These are phyloP conservation scores for Anoura caudifer DNA, from an alignment of 2,113 vertebrate genomes.

Conservation along the genomic window DNA sequence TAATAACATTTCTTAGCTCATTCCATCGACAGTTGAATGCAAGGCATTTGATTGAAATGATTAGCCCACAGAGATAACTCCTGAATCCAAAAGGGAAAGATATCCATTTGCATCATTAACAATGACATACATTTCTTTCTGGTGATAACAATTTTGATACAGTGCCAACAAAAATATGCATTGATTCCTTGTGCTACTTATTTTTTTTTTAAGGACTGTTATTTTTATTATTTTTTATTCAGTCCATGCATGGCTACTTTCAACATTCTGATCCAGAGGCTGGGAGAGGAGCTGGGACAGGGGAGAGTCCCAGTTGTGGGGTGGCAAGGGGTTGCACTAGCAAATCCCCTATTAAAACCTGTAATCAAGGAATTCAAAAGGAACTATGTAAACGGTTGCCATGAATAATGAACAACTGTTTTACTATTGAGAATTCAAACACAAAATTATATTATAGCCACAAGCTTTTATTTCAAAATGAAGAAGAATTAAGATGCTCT, in stretches of 20 bases:
- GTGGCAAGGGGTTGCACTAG: constrained; percentile 25
- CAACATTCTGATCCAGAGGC: constrained; percentile 31
- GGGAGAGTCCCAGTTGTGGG: background rate
- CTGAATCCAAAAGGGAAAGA: background rate
- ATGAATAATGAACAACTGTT: constrained; percentile 52
- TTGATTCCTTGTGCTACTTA: background rate
- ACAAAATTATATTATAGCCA: constrained; percentile 45
- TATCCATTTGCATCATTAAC: background rate
- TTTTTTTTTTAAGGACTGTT: background rate
- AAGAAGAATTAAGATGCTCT: constrained; percentile 47
- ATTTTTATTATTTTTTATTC: background rate
- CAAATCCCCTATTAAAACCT: constrained; percentile 66
- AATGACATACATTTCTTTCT: background rate
- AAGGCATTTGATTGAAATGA: constrained; percentile 17
- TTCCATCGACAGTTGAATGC: background rate
- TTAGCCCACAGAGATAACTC: background rate
- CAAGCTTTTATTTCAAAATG: constrained; percentile 47
- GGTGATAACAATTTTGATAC: background rate
- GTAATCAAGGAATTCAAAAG: constrained; percentile 65
- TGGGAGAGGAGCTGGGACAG: background rate
- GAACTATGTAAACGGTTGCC: constrained; percentile 43
- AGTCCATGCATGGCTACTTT: background rate
- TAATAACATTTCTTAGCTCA: background rate
- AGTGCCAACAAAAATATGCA: constrained; percentile 15
- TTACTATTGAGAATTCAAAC: constrained; percentile 25